Evolutionary conservation across 2,113 vertebrate species (phyloP), one percentile per base, ranked within the genome.

Genomic region (Upupa epops): DNA sequence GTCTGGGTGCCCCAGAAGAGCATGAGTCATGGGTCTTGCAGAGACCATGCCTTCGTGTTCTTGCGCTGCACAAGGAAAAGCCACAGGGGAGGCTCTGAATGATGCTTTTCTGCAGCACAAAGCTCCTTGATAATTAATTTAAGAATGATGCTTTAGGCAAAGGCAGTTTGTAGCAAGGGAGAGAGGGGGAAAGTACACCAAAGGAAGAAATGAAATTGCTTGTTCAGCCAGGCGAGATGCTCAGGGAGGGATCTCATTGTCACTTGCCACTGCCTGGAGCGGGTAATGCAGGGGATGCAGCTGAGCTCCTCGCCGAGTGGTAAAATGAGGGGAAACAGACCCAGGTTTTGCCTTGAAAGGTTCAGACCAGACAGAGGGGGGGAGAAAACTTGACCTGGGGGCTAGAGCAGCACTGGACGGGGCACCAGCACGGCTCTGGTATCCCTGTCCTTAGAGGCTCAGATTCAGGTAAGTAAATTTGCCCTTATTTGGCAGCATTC

Each of bases 131-230:
- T 91, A 81, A 83, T 93, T 90, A 83, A 86, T 69, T 73, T 56
- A 84, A 79, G 56, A 65, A 26, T 4, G 6, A 13, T 59, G 92
- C 89, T 90, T 63, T 25, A 92, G 91, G 89, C 94, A 89, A 89
- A 92, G 64, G 82, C 89, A 83, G 51, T 88, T 86, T 32, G 89
- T 61, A 94, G 73, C 61, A 28, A 52, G 34, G 66, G 40, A 85
- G 63, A 18, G 55, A 86, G 19, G 34, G n/a, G 45, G 85, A 88
- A 82, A 82, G 52, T 49, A 74, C 73, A 51, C 46, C n/a, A 18
- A 73, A 88, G 32, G 34, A 77, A 81, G 73, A 73, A 80, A 80
- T 55, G 9, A 63, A 86, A 86, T 70, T 66, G 75, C 64, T 80
- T 64, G 37, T 90, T 86, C 42, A 90, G 56, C 52, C 0, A 0